phyloP scores from a whole-genome alignment of 2,797 vertebrate genomes.

The Diglossa cyanea region DNA sequence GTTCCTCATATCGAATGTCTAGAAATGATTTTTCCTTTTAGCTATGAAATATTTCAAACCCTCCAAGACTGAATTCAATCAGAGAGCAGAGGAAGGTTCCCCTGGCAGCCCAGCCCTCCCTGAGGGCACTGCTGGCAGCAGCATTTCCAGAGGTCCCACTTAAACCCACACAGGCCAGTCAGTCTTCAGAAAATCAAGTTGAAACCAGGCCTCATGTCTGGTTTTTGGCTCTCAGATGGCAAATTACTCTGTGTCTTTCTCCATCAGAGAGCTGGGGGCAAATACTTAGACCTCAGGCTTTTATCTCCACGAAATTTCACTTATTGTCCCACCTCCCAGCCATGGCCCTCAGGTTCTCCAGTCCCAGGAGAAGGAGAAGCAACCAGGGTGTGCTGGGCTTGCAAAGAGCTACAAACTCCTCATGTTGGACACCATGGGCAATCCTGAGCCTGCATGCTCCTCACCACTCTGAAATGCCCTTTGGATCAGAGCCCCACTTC shows the following conservation, averaged over 20 bases:
- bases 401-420: background rate
- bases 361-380: background rate
- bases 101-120: background rate
- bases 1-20: background rate
- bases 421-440: background rate
- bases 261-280: background rate
- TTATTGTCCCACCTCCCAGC: background rate
- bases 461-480: background rate
- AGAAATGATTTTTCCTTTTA: background rate
- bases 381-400: background rate
- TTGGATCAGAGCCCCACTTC: background rate
- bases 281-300: background rate
- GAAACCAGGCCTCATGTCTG: background rate
- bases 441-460: background rate
- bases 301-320: background rate
- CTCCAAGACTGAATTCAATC: background rate
- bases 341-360: background rate
- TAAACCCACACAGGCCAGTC: background rate
- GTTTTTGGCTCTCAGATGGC: background rate
- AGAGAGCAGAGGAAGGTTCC: background rate
- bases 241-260: background rate
- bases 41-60: background rate
- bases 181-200: background rate
- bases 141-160: background rate
- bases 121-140: background rate